Evolutionary conservation across 2,888 invertebrate genomes (phyloP), one percentile per base, ranked within the genome.

Genomic region (Artemia sp.): DNA sequence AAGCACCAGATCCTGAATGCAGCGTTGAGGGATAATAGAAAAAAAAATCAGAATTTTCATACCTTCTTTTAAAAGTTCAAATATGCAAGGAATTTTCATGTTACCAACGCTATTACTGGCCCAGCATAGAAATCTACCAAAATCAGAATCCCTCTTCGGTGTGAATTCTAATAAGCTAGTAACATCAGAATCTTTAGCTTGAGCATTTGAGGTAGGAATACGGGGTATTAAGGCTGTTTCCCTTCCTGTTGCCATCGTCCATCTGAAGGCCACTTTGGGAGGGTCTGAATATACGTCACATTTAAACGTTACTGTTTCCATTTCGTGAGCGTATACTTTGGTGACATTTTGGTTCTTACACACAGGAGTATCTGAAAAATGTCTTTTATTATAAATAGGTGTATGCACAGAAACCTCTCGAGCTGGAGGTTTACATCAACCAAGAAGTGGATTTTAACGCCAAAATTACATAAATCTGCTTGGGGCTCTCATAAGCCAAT

Each of bases 171-270:
- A 81, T 10, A 86, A 85, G 67, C 85, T 89, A 71, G 82, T 81
- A 71, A 70, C 52, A 68, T 66, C 70, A 12, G 67, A 58, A 10
- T 67, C 70, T 58, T 24, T 58, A 19, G 64, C 64, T 58, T 58
- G 64, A 58, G 64, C 64, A 24, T 58, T 58, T n/a, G 64, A 58
- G 8, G 64, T 58, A 24, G 64, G 64, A 58, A 58, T 58, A 19
- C 71, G 69, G 38, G 71, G 67, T 76, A 91, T 85, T 76, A 90
- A 89, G 72, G 85, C 82, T 74, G 85, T 85, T 77, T 90, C 89
- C 73, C 88, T 86, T 53, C 90, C 89, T 79, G 90, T 92, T 81
- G 93, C 92, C 78, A 92, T 88, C 38, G 87, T 85, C 92, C 92
- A 92, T 75, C 87, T 87, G 79, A 90, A 92, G 76, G 84, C 86